These are phyloP conservation scores for Colostygia pectinataria DNA, from an alignment of 2,888 invertebrate genomes.

Conservation along the genomic window DNA sequence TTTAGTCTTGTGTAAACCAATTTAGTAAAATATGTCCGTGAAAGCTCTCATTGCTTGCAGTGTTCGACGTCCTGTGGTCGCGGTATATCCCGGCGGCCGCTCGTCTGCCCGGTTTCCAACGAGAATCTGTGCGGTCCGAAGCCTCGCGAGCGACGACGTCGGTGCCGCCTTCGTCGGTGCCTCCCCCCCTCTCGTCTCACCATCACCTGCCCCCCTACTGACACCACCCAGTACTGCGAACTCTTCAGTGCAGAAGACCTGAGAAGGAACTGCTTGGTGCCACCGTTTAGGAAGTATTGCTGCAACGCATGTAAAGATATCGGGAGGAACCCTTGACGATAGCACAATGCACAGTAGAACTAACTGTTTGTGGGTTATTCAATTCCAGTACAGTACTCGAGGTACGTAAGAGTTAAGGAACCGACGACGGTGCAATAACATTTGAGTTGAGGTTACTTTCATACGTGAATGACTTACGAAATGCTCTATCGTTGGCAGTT, in stretches of 20 bases:
- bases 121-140: conserved; percentile 79
- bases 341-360: neutral
- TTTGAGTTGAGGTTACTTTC: too few relatives aligned
- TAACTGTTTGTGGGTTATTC: neutral
- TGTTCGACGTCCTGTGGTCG: conserved; percentile 85
- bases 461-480: too few relatives aligned
- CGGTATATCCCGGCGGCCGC: conserved; percentile 80
- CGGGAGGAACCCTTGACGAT: conserved; percentile 31
- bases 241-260: conserved; percentile 64
- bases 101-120: conserved; percentile 78
- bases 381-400: neutral
- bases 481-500: too few relatives aligned
- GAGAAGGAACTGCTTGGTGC: conserved; percentile 80
- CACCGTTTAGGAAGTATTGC: conserved; percentile 83
- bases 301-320: conserved; percentile 78
- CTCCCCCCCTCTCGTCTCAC: conserved; percentile 39
- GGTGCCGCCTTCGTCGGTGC: conserved; percentile 75
- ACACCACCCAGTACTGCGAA: conserved; percentile 77
- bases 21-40: neutral
- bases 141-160: conserved; percentile 75
- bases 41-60: conserved; percentile 52
- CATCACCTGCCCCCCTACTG: conserved; percentile 51
- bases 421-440: too few relatives aligned
- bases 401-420: neutral
- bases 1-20: too few relatives aligned